A percentile compares a stretch with the other conserved stretches of the same genome.
These are phyloP conservation scores for Diuraphis noxia DNA, from an alignment of 1,140 invertebrate species.

Conservation along the genomic window DNA sequence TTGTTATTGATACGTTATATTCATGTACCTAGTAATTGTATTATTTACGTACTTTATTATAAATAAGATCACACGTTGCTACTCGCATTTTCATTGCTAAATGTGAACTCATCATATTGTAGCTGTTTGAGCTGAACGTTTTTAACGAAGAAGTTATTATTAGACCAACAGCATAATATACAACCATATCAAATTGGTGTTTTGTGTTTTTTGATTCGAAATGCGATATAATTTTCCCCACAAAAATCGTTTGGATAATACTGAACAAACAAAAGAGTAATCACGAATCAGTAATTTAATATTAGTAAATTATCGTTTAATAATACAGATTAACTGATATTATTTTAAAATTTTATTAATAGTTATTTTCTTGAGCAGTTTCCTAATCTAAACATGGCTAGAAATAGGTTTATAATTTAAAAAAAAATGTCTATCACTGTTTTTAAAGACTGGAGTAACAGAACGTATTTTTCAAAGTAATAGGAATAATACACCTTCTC, in stretches of 20 bases:
- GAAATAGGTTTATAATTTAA: too few species aligned
- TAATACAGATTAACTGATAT: too few species aligned
- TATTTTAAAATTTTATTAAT: too few species aligned
- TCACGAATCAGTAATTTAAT: not conserved
- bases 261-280: not conserved
- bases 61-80: not conserved
- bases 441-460: too few species aligned
- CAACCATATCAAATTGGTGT: not conserved
- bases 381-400: too few species aligned
- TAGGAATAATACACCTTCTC: too few species aligned
- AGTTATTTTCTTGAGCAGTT: too few species aligned
- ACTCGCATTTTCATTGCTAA: constrained; percentile 5
- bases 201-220: not conserved
- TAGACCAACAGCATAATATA: not conserved
- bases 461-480: too few species aligned
- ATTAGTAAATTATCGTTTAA: not conserved
- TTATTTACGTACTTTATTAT: not conserved
- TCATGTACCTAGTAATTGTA: not conserved
- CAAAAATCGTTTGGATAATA: not conserved
- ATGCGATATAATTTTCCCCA: not conserved
- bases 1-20: not conserved
- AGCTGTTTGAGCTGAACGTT: not conserved
- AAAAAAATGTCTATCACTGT: too few species aligned
- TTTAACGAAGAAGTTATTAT: not conserved
- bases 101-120: not conserved